Conservation (phyloP, 2,797 vertebrate species). For the Salarias fasciatus region DNA sequence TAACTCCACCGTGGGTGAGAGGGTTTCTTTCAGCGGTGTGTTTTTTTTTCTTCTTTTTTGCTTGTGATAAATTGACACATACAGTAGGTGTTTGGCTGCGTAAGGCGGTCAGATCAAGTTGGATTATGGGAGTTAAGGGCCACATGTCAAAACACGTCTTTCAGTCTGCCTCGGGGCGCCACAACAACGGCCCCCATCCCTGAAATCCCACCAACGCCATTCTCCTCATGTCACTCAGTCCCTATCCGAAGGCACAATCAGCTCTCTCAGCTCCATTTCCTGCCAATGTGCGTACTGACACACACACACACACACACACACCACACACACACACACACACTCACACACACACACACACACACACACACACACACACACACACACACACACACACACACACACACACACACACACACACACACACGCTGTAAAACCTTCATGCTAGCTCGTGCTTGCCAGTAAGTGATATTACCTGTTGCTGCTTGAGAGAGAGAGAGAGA, state of each 20-base stretch:
- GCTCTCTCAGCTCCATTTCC: constrained; percentile 59
- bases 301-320: constrained; percentile 13
- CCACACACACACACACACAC: not conserved
- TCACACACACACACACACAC: not conserved
- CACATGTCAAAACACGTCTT: constrained; percentile 67
- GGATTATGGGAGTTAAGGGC: constrained; percentile 64
- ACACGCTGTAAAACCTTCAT: too few species aligned
- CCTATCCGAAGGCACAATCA: constrained; percentile 57
- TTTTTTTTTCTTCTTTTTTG: constrained; percentile 14
- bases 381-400: constrained; percentile 3
- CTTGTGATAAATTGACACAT: constrained; percentile 42
- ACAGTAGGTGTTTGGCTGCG: constrained; percentile 42
- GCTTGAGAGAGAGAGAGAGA: too few species aligned
- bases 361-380: constrained; percentile 15
- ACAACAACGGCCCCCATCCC: constrained; percentile 58
- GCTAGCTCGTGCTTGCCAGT: too few species aligned
- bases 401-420: constrained; percentile 2
- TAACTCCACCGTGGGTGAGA: not conserved
- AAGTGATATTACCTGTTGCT: too few species aligned
- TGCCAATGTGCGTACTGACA: constrained; percentile 33
- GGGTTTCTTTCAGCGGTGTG: not conserved
- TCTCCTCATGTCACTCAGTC: constrained; percentile 60
- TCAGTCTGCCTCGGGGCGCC: constrained; percentile 54
- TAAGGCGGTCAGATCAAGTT: constrained; percentile 48
- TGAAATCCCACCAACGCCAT: constrained; percentile 41